Conservation (phyloP, 2,113 vertebrate genomes). For the Tachuris rubrigastra region DNA sequence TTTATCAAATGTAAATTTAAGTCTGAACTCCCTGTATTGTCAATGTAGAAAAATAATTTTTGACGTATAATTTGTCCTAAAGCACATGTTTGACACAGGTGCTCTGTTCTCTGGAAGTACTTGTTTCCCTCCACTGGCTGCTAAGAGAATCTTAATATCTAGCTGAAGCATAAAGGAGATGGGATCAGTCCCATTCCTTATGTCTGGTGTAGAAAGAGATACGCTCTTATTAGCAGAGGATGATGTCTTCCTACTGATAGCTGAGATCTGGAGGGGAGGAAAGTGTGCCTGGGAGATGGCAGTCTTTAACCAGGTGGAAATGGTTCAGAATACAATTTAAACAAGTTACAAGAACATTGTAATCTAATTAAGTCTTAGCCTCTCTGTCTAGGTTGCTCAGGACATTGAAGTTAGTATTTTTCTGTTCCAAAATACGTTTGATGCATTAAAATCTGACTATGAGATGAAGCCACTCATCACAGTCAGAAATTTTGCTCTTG, state of each 20-base stretch:
- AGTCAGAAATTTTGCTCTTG: neutral
- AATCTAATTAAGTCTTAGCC: neutral
- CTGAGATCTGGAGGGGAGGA: neutral
- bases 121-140: neutral
- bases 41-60: neutral
- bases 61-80: neutral
- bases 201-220: neutral
- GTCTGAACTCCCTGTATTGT: neutral
- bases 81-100: fast-evolving
- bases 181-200: neutral
- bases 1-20: neutral
- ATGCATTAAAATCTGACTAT: neutral
- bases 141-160: neutral
- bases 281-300: neutral
- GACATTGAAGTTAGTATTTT: neutral
- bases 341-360: neutral
- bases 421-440: neutral
- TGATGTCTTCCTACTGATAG: neutral
- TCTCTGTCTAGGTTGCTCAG: neutral
- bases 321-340: neutral
- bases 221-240: neutral
- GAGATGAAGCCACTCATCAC: neutral
- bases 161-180: neutral
- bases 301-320: neutral
- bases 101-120: neutral